Conservation (phyloP, 1,140 invertebrate genomes). For the Bombus consobrinus region DNA sequence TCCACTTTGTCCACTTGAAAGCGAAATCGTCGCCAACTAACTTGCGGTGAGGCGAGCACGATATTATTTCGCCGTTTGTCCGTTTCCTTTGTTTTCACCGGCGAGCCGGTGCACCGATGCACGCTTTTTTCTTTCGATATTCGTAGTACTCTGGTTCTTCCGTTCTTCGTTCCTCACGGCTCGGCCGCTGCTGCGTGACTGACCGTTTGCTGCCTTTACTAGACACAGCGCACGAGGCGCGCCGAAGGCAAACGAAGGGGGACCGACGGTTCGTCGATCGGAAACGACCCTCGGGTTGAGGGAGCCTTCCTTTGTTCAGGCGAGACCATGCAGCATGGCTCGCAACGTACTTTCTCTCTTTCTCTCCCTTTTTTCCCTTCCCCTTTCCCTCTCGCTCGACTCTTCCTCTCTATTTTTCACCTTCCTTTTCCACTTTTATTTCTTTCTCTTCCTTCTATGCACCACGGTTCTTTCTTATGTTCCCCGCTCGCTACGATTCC, state of each 20-base stretch:
- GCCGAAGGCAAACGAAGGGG: slow-evolving; percentile 67
- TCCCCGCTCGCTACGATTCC: slow-evolving; percentile 23
- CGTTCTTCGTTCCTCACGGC: slow-evolving; percentile 70
- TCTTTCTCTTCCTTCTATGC: slow-evolving; percentile 34
- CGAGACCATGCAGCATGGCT: slow-evolving; percentile 63
- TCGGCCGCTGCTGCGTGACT: slow-evolving; percentile 74
- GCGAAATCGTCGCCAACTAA: not conserved
- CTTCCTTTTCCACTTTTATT: slow-evolving; percentile 40
- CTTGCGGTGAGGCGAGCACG: not conserved
- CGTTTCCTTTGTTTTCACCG: not conserved
- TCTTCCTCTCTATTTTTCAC: slow-evolving; percentile 11
- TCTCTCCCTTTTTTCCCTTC: slow-evolving; percentile 14
- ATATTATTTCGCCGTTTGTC: not conserved
- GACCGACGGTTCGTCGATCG: slow-evolving; percentile 74
- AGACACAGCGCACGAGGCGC: slow-evolving; percentile 55
- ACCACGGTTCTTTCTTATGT: not conserved
- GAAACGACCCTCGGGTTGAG: slow-evolving; percentile 71
- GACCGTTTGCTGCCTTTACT: slow-evolving; percentile 60
- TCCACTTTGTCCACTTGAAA: not conserved
- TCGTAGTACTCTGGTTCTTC: slow-evolving; percentile 45
- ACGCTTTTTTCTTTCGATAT: slow-evolving; percentile 16
- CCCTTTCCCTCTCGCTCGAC: not conserved
- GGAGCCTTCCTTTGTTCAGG: slow-evolving; percentile 71
- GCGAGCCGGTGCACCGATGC: slow-evolving; percentile 37
- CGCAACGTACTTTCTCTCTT: slow-evolving; percentile 49